A percentile compares a stretch with the other conserved stretches of the same genome.
phyloP scores from a whole-genome alignment of 2,888 invertebrate genomes.

The Xestoiulus laeticollis region DNA sequence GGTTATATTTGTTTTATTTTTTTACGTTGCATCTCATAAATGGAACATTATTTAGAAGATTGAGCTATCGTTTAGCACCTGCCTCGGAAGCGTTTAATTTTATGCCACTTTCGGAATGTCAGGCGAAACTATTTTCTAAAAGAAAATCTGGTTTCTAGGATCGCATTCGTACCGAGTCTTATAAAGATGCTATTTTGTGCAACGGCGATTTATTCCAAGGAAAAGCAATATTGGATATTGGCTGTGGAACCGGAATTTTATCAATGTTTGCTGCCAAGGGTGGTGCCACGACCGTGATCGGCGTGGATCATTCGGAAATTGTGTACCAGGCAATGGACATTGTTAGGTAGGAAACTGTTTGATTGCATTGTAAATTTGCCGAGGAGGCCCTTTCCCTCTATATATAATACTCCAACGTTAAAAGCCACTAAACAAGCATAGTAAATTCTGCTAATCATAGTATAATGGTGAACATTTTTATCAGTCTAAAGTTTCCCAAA shows the following conservation, averaged over 20 bases:
- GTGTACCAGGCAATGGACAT: slow-evolving; percentile 67
- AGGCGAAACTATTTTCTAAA: too few relatives aligned
- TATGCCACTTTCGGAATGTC: too few relatives aligned
- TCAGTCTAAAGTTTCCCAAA: background rate
- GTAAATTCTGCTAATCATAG: background rate
- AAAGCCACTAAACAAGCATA: too few relatives aligned
- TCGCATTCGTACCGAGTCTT: slow-evolving; percentile 84
- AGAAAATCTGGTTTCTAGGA: slow-evolving; percentile 68
- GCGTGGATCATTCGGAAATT: slow-evolving; percentile 66
- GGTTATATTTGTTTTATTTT: slow-evolving; percentile 66
- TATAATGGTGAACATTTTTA: background rate
- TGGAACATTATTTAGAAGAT: too few relatives aligned
- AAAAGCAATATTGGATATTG: slow-evolving; percentile 74
- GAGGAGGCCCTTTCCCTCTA: too few relatives aligned
- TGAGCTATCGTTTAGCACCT: too few relatives aligned
- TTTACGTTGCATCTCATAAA: background rate
- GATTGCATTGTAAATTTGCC: too few relatives aligned
- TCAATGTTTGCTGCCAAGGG: slow-evolving; percentile 89
- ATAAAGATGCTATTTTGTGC: slow-evolving; percentile 81
- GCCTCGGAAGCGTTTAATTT: too few relatives aligned
- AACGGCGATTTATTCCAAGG: slow-evolving; percentile 76
- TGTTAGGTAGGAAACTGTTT: slow-evolving; percentile 61
- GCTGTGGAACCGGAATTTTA: slow-evolving; percentile 75
- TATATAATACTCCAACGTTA: too few relatives aligned
- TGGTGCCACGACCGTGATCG: slow-evolving; percentile 79